Evolutionary conservation across 2,113 vertebrate species (phyloP), one percentile per base, ranked within the genome.

Genomic region (Cyanistes caeruleus): DNA sequence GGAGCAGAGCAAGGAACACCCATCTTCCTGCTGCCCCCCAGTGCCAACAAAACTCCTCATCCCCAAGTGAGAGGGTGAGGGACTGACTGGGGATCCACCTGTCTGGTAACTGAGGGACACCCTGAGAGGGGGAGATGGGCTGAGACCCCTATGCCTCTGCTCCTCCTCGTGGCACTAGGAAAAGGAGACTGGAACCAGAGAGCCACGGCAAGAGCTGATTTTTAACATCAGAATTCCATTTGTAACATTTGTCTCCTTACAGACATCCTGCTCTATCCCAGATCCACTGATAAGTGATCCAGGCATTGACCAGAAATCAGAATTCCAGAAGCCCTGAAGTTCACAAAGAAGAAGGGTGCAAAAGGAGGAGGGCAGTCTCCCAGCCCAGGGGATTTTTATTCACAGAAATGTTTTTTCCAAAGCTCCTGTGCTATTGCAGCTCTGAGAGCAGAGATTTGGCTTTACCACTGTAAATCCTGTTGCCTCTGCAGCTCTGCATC

Each of bases 151-250:
- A 33, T 22, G 18, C 53, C 7, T 30, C 67, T 20, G 23, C 58
- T 24, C 58, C 27, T 25, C 48, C 30, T 39, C 0, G 0, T 1
- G 33, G 46, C 35, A 52, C 44, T 1, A 13, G 48, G 20, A 37
- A 68, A 49, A 73, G 22, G 41, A 67, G 35, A 24, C 56, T 49
- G 27, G 5, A 11, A 31, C 5, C 30, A 31, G n/a, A 1, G 37
- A 78, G 20, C 33, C 33, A 15, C 1, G 7, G 9, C 39, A 51
- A 30, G 37, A 46, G 30, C 39, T 69, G 0, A 7, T 43, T 33
- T 73, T 74, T 44, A 15, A 18, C 15, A 72, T 20, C 53, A 28
- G 14, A 12, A 7, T 1, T n/a, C 49, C 53, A 13, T 9, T 39
- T 49, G n/a, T 44, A 49, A 24, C 7, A 13, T 58, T 21, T 33